Evolutionary conservation across 2,113 vertebrate genomes (phyloP).

Genomic region (Halichoerus grypus): DNA sequence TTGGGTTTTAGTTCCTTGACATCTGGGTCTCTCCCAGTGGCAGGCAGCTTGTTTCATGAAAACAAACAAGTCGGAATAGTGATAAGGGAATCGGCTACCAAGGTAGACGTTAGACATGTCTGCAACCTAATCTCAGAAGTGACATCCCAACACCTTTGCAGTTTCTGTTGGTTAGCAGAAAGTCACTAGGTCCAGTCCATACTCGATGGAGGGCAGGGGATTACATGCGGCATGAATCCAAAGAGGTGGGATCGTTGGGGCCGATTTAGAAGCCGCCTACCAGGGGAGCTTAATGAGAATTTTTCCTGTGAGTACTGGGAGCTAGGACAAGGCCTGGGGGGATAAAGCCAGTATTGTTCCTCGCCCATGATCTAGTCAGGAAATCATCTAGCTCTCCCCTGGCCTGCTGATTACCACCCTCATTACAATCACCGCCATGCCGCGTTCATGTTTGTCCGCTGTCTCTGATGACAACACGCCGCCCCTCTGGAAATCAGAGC

Average conservation of each 20-base stretch:
- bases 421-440: conserved; percentile 74
- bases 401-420: neutral
- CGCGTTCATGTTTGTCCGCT: conserved; percentile 80
- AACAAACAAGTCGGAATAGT: neutral
- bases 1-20: neutral
- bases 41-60: neutral
- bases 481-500: conserved; percentile 83
- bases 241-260: neutral
- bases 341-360: neutral
- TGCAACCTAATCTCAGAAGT: neutral
- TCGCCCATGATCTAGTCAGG: neutral
- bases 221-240: neutral
- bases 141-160: neutral
- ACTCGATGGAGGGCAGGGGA: neutral
- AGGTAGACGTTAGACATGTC: neutral
- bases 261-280: neutral
- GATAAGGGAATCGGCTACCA: neutral
- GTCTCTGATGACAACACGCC: conserved; percentile 81
- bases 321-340: neutral
- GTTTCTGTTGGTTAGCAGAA: neutral
- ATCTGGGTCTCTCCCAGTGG: neutral
- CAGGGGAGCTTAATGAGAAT: neutral
- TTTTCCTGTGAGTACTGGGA: neutral
- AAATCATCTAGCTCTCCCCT: neutral
- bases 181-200: neutral